Evolutionary conservation across 2,797 vertebrate genomes (phyloP), one percentile per base, ranked within the genome.

Genomic region (Molossus molossus): DNA sequence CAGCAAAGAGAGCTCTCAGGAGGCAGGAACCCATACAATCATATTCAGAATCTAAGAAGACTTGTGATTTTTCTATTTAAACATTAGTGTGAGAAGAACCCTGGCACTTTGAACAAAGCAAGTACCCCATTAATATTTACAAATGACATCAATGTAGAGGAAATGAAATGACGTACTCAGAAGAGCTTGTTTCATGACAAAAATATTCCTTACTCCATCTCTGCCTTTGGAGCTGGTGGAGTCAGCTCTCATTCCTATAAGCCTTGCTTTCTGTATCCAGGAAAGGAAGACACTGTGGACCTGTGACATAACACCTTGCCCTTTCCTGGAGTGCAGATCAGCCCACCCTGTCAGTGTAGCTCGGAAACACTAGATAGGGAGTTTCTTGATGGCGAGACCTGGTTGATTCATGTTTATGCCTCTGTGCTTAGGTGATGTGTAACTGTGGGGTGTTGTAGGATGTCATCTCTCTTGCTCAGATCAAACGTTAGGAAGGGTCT

Each of bases 41-140:
- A n/a, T 64, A 70, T 65, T 64, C 20, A 75, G 40, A 76, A 89
- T 37, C 58, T 48, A 86, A 37, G 18, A 93, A 85, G 79, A 73
- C 17, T 64, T 62, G 8, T 4, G 9, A 23, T 75, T 92, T 90
- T 91, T 89, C 48, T 64, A 25, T 53, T 89, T 48, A 83, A 75
- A 40, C 70, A 33, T 48, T 73, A 60, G 11, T 62, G 33, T 67
- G 75, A 94, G 37, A 87, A 29, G 45, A 62, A 92, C 9, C 1
- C 64, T 58, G 50, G 37, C 4, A 29, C 25, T 60, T 92, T 53
- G 25, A 84, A 70, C 37, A 94, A 33, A 90, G 29, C 53, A 87
- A 25, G 21, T 57, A 57, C 21, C 72, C 37, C 23, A 55, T 87
- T 91, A 75, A 85, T 96, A 96, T 69, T 87, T 87, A 79, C n/a